Percentiles rank a stretch among this genome's conserved stretches.
These are phyloP conservation scores for Tipula helvola DNA, from an alignment of 2,888 invertebrate species.

Conservation along the genomic window DNA sequence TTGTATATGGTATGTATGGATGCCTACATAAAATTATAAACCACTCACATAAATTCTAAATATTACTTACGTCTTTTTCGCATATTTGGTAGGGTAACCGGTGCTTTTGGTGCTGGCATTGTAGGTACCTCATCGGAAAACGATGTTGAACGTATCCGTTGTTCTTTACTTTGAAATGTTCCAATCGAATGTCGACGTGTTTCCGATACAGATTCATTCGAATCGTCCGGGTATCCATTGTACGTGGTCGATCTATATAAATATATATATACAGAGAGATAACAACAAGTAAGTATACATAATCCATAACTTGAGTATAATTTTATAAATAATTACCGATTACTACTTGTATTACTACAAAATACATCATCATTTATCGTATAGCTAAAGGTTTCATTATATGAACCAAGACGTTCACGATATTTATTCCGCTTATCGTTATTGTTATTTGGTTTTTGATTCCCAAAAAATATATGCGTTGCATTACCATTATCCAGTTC, in stretches of 20 bases:
- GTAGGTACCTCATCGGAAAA: conserved; percentile 35
- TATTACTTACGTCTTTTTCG: conserved; percentile 28
- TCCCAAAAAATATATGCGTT: neutral
- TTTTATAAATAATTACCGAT: neutral
- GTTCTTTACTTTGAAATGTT: conserved; percentile 27
- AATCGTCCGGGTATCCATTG: conserved; percentile 12
- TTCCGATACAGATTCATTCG: conserved; percentile 30
- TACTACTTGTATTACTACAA: neutral
- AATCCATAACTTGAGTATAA: neutral
- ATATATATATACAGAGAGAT: neutral
- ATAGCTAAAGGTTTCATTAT: conserved; percentile 28
- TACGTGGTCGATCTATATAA: neutral
- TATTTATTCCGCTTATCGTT: conserved; percentile 16
- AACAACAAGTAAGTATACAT: neutral
- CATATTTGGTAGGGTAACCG: conserved; percentile 20
- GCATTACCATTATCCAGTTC: neutral
- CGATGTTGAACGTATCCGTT: conserved; percentile 20
- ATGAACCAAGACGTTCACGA: conserved; percentile 33
- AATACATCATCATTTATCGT: conserved; percentile 31
- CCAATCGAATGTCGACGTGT: conserved; percentile 33
- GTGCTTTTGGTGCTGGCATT: conserved; percentile 34
- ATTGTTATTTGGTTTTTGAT: neutral
- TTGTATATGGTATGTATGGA: no score
- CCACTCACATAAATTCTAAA: neutral
- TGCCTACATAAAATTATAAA: neutral